Conservation (phyloP, 2,888 invertebrate genomes). For the Cheilosia pagana region DNA sequence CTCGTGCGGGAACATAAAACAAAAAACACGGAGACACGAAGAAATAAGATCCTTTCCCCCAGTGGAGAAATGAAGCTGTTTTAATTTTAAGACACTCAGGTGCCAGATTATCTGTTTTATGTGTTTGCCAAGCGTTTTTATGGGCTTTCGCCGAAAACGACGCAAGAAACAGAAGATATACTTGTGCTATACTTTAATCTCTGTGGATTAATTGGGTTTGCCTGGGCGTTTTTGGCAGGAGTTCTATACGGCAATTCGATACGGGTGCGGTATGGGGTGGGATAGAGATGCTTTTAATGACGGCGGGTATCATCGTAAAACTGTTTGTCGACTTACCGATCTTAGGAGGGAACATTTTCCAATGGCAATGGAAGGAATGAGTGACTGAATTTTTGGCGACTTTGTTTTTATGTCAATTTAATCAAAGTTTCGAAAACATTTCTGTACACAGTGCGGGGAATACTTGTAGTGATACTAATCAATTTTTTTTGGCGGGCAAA, state of each 20-base stretch:
- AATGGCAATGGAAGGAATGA: neutral
- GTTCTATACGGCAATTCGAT: slow-evolving; percentile 50
- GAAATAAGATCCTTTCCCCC: slow-evolving; percentile 3
- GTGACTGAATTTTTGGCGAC: neutral
- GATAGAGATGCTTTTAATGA: slow-evolving; percentile 39
- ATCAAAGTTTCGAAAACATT: neutral
- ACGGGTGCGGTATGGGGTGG: neutral
- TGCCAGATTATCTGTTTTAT: slow-evolving; percentile 74
- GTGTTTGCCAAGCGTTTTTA: slow-evolving; percentile 70
- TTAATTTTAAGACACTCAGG: slow-evolving; percentile 75
- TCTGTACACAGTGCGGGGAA: too few species aligned
- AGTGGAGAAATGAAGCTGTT: slow-evolving; percentile 57
- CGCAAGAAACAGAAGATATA: slow-evolving; percentile 10
- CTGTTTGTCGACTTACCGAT: slow-evolving; percentile 17
- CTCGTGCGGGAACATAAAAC: slow-evolving; percentile 45
- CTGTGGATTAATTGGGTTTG: slow-evolving; percentile 71
- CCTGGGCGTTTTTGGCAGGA: slow-evolving; percentile 38
- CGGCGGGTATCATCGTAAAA: slow-evolving; percentile 44
- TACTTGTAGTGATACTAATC: neutral
- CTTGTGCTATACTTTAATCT: slow-evolving; percentile 66
- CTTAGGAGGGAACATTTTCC: neutral
- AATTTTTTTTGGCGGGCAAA: neutral
- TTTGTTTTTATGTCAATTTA: slow-evolving; percentile 7
- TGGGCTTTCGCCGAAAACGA: slow-evolving; percentile 29
- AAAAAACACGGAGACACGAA: slow-evolving; percentile 3